Conservation (phyloP, 2,797 vertebrate species). For the Notolabrus celidotus region DNA sequence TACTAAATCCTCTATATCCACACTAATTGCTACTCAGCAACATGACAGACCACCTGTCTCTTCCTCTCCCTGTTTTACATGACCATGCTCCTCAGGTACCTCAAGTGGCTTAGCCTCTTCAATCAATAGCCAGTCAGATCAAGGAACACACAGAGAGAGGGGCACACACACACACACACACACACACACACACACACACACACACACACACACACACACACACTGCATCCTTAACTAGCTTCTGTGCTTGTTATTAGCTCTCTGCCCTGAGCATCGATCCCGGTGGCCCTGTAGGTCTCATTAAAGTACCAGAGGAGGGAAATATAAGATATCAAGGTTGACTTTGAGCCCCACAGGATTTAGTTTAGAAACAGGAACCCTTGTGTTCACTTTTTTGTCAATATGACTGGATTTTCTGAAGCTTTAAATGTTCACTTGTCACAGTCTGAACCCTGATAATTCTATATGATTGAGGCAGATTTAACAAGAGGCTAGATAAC, state of each 20-base stretch:
- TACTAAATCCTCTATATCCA: slow-evolving; percentile 3
- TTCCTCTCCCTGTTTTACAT: not conserved
- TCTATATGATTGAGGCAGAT: not conserved
- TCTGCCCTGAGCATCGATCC: slow-evolving; percentile 11
- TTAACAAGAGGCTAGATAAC: not conserved
- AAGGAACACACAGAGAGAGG: not conserved
- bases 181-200: too few species aligned
- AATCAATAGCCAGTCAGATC: slow-evolving; percentile 49
- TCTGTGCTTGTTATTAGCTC: slow-evolving; percentile 20
- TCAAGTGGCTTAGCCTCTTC: slow-evolving; percentile 19
- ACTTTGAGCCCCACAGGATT: not conserved
- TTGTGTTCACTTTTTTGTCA: not conserved
- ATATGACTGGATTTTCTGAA: not conserved
- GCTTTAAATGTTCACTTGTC: not conserved
- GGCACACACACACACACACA: not conserved
- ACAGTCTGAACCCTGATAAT: not conserved
- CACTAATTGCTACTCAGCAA: slow-evolving; percentile 23
- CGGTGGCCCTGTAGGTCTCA: slow-evolving; percentile 13
- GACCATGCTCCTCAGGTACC: not conserved
- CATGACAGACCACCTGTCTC: not conserved
- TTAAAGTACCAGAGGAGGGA: slow-evolving; percentile 7
- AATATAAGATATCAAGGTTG: not conserved
- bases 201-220: not conserved
- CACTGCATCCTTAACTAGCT: slow-evolving; percentile 1
- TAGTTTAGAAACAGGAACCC: not conserved